Evolutionary conservation across 2,888 invertebrate genomes (phyloP), one percentile per base, ranked within the genome.

Genomic region (Coronaproctus castanopsis): DNA sequence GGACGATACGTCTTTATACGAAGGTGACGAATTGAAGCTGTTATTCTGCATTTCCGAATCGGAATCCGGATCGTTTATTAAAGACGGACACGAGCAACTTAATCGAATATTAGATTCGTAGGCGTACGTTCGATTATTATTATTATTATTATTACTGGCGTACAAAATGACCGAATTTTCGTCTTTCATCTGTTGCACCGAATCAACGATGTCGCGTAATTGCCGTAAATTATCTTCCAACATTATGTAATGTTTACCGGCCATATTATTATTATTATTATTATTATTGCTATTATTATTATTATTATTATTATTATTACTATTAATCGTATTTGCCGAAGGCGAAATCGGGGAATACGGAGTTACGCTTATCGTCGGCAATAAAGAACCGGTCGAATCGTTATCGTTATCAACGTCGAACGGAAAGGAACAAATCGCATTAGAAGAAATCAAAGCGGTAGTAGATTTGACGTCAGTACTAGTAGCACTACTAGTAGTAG

Each of bases 291-390:
- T 21, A 50, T 19, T 20, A 3, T 2, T 58, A 8, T 0, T 5
- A n/a, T 52, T 53, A 48, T 20, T 59, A n/a, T n/a, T 59, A 0
- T 50, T 49, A 36, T 53, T 64, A 66, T 69, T 70, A 77, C 77
- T 77, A 61, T 80, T 73, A 64, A 82, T 77, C 60, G 80, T 80
- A 79, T 66, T 81, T 82, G n/a, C n/a, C n/a, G n/a, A n/a, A n/a
- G n/a, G n/a, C 64, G 78, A 80, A 63, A 87, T 86, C 14, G 88
- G 87, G 65, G 87, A 87, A 72, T 88, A 87, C 19, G 88, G 87
- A 61, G 88, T 88, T 64, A 89, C 87, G 73, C 87, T 87, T 70
- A 89, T 88, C 61, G 83, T 88, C 63, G 88, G 88, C 69, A 85
- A 84, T 71, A 82, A 71, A 59, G 70, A 65, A 71, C 36, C 36